A percentile compares a stretch with the other conserved stretches of the same genome.
These are phyloP conservation scores for Geotrypetes seraphini DNA, from an alignment of 2,797 vertebrate genomes.

Conservation along the genomic window DNA sequence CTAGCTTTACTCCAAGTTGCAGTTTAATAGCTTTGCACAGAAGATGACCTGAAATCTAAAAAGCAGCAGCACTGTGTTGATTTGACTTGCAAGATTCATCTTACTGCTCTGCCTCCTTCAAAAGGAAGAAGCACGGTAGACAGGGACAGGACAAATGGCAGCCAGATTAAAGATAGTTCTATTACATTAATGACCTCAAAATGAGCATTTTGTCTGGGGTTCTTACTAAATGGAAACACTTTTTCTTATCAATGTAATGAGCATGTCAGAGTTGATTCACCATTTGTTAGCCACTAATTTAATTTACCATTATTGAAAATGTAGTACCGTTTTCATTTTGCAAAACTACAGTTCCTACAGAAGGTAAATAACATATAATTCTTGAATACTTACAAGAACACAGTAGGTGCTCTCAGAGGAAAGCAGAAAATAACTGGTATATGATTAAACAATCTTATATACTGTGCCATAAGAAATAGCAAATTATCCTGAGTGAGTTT, in stretches of 20 bases:
- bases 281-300: not conserved
- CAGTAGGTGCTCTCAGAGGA: constrained; percentile 7
- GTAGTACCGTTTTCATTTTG: constrained; percentile 5
- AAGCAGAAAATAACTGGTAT: too few species aligned
- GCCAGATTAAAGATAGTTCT: not conserved
- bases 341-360: not conserved
- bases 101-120: constrained; percentile 4
- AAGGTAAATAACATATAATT: not conserved
- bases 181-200: not conserved
- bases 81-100: too few species aligned
- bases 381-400: constrained; percentile 1
- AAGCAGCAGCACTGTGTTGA: too few species aligned
- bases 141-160: not conserved
- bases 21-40: too few species aligned
- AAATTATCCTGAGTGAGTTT: constrained; percentile 8
- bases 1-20: too few species aligned
- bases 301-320: not conserved
- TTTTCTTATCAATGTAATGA: not conserved
- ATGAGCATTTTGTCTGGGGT: not conserved
- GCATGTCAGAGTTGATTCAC: constrained; percentile 1
- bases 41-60: too few species aligned
- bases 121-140: too few species aligned
- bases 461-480: constrained; percentile 18
- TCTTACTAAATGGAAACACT: not conserved
- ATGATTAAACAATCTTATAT: constrained; percentile 1